A percentile compares a stretch with the other conserved stretches of the same genome.
phyloP scores from a whole-genome alignment of 2,797 vertebrate species.

The Lophius americanus region DNA sequence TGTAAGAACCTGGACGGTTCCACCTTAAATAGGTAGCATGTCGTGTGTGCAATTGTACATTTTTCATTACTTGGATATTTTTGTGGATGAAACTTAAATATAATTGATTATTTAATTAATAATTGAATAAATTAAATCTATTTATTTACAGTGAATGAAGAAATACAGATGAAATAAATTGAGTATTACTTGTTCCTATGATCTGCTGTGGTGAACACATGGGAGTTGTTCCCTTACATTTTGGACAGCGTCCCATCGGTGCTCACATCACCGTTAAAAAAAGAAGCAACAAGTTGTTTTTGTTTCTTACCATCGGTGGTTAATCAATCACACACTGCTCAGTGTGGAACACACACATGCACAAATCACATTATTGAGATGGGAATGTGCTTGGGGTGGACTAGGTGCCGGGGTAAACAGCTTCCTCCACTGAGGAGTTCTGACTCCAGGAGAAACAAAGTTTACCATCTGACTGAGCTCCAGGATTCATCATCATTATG shows the following conservation, averaged over 20 bases:
- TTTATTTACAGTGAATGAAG: too few relatives aligned
- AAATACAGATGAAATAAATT: too few relatives aligned
- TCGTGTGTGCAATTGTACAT: too few relatives aligned
- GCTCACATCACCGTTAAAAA: not conserved
- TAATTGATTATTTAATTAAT: too few relatives aligned
- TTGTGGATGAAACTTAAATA: too few relatives aligned
- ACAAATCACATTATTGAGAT: constrained; percentile 49
- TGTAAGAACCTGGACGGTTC: too few relatives aligned
- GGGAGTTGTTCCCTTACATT: not conserved
- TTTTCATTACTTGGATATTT: too few relatives aligned
- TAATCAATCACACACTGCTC: not conserved
- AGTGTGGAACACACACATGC: not conserved
- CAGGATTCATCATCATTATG: constrained; percentile 55
- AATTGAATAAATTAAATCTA: too few relatives aligned
- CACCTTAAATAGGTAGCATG: too few relatives aligned
- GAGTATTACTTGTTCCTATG: too few relatives aligned
- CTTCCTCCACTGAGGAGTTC: constrained; percentile 10
- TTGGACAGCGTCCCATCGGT: not conserved
- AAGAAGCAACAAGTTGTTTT: not conserved
- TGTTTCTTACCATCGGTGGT: not conserved
- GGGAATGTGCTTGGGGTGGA: constrained; percentile 28
- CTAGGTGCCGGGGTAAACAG: constrained; percentile 29
- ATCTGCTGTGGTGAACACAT: too few relatives aligned
- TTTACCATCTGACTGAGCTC: constrained; percentile 18
- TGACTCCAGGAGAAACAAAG: constrained; percentile 32